phyloP scores from a whole-genome alignment of 23 tunicate species.

The Oikopleura albicans region DNA sequence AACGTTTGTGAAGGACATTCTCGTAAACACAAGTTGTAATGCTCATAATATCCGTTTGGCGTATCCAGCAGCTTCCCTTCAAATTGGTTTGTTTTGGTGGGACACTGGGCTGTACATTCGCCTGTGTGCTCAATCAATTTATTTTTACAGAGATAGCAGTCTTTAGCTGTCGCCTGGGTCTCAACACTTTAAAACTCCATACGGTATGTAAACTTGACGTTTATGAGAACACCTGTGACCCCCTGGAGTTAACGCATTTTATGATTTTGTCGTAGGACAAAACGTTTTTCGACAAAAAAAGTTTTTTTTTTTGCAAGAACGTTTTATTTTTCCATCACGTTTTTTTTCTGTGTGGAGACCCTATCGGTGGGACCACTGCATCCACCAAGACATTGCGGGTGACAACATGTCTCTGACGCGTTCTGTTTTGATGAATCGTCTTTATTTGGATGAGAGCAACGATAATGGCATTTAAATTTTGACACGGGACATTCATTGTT shows the following conservation, averaged over 20 bases:
- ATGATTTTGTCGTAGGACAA: neutral
- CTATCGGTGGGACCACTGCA: too few species aligned
- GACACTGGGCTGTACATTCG: neutral
- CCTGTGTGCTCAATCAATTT: neutral
- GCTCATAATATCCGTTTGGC: neutral
- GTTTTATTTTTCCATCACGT: neutral
- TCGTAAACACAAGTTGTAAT: neutral
- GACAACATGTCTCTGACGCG: neutral
- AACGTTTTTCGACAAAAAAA: neutral
- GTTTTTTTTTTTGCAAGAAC: neutral
- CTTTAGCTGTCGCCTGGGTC: neutral
- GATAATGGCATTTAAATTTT: neutral
- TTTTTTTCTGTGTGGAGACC: neutral
- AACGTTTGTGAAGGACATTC: neutral
- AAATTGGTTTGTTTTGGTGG: neutral
- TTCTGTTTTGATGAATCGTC: neutral
- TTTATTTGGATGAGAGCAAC: neutral
- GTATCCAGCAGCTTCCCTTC: neutral
- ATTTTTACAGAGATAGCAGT: conserved; percentile 1
- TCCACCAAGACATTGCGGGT: neutral
- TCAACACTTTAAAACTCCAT: too few species aligned
- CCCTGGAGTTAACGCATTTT: neutral
- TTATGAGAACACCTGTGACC: neutral
- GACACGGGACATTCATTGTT: neutral
- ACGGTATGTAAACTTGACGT: too few species aligned